Percentiles rank a stretch among this genome's conserved stretches.
Evolutionary conservation across 2,888 invertebrate species (phyloP).

Genomic region (Habrosyne pyritoides): DNA sequence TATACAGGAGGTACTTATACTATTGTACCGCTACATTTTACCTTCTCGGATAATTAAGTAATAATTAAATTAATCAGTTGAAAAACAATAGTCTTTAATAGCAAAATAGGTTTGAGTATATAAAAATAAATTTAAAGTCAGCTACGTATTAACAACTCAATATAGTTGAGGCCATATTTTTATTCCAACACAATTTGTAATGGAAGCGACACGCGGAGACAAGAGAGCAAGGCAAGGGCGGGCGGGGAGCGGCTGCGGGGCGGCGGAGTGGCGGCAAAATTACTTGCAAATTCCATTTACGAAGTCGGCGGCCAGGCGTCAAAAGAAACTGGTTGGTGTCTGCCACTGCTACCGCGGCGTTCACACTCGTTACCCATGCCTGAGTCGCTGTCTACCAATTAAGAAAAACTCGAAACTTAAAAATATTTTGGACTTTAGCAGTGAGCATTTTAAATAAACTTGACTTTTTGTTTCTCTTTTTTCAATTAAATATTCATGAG

Average conservation of each 20-base stretch:
- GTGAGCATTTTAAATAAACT: not conserved
- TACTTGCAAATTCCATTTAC: constrained; percentile 84
- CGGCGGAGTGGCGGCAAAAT: constrained; percentile 61
- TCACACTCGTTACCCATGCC: constrained; percentile 35
- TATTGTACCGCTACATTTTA: too few relatives aligned
- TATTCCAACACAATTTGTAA: constrained; percentile 83
- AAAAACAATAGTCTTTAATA: too few relatives aligned
- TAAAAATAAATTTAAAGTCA: not conserved
- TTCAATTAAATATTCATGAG: too few relatives aligned
- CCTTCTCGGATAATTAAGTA: too few relatives aligned
- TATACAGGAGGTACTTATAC: too few relatives aligned
- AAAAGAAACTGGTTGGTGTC: constrained; percentile 63
- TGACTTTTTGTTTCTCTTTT: not conserved
- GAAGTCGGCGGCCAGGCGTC: constrained; percentile 70
- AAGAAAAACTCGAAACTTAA: not conserved
- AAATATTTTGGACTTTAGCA: not conserved
- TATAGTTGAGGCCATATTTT: constrained; percentile 68
- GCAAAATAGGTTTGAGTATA: too few relatives aligned
- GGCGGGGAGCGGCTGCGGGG: constrained; percentile 42
- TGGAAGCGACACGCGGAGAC: constrained; percentile 82
- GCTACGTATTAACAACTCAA: constrained; percentile 46
- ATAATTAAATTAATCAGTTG: too few relatives aligned
- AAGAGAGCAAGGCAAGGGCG: constrained; percentile 71
- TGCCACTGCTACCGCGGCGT: constrained; percentile 14
- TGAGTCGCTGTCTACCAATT: not conserved